Conservation (phyloP, 2,888 invertebrate genomes). For the Leucania comma region DNA sequence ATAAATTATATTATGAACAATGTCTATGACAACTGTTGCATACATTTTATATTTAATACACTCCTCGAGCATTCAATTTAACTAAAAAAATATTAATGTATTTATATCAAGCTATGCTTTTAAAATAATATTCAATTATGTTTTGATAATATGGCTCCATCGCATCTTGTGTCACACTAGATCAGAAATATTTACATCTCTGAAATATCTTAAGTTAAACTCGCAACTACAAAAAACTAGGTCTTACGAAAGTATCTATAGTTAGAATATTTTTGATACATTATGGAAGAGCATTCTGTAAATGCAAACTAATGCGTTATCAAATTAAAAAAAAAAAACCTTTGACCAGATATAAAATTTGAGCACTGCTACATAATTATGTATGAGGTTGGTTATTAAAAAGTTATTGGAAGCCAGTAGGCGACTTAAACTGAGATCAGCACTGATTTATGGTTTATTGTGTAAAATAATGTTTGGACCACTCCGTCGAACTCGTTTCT, state of each 20-base stretch:
- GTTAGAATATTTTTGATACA: slow-evolving; percentile 59
- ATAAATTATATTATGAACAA: slow-evolving; percentile 66
- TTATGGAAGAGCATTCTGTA: slow-evolving; percentile 64
- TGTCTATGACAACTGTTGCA: slow-evolving; percentile 65
- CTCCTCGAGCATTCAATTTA: slow-evolving; percentile 63
- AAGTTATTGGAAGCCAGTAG: slow-evolving; percentile 39
- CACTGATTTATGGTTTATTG: slow-evolving; percentile 50
- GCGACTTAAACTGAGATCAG: slow-evolving; percentile 59
- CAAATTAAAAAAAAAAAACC: slow-evolving; percentile 39
- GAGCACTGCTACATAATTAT: slow-evolving; percentile 56
- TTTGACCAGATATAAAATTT: slow-evolving; percentile 52
- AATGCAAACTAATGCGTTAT: slow-evolving; percentile 54
- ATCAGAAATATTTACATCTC: slow-evolving; percentile 57
- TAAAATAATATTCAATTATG: slow-evolving; percentile 63
- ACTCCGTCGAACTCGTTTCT: slow-evolving; percentile 59
- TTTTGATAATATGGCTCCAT: slow-evolving; percentile 66
- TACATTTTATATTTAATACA: slow-evolving; percentile 57
- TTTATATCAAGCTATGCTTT: slow-evolving; percentile 66
- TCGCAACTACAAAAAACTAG: slow-evolving; percentile 62
- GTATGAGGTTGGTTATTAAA: slow-evolving; percentile 34
- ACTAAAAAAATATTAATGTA: slow-evolving; percentile 63
- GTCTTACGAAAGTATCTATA: slow-evolving; percentile 57
- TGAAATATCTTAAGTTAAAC: slow-evolving; percentile 56
- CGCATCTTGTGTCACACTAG: slow-evolving; percentile 57
- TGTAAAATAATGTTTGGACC: slow-evolving; percentile 68